Percentiles rank a stretch among this genome's conserved stretches.
phyloP scores from a whole-genome alignment of 2,888 invertebrate species.

The Tanypteryx hageni region DNA sequence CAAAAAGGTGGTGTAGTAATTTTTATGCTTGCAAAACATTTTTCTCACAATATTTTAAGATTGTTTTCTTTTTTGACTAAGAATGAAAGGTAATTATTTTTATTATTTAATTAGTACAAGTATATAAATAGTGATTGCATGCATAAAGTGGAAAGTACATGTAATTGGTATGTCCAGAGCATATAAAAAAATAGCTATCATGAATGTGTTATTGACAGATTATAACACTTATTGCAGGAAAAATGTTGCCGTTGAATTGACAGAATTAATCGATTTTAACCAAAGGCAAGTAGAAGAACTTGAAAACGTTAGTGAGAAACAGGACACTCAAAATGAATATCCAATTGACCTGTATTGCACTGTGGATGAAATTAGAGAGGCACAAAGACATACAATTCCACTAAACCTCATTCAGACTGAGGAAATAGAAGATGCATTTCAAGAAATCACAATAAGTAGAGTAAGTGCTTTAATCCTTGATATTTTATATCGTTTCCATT shows the following conservation, averaged over 20 bases:
- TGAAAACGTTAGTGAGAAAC: slow-evolving; percentile 69
- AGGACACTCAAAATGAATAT: slow-evolving; percentile 76
- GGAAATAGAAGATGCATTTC: slow-evolving; percentile 74
- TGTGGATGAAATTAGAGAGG: slow-evolving; percentile 81
- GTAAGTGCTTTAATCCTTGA: neutral
- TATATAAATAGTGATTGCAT: too few relatives aligned
- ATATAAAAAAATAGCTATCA: neutral
- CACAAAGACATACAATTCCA: slow-evolving; percentile 12
- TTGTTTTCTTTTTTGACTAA: too few relatives aligned
- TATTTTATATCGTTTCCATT: too few relatives aligned
- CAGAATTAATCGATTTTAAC: slow-evolving; percentile 78
- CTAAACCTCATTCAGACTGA: slow-evolving; percentile 33
- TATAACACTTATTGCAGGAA: slow-evolving; percentile 71
- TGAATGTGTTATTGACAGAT: neutral
- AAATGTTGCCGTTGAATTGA: slow-evolving; percentile 78
- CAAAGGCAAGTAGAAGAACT: slow-evolving; percentile 70
- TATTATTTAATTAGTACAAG: too few relatives aligned
- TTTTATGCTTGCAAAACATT: too few relatives aligned
- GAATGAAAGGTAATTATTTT: too few relatives aligned
- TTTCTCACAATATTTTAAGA: too few relatives aligned
- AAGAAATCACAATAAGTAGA: slow-evolving; percentile 55
- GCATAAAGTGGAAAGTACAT: too few relatives aligned
- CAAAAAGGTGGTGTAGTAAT: too few relatives aligned
- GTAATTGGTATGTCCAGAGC: too few relatives aligned
- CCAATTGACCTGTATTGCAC: slow-evolving; percentile 82